Evolutionary conservation across 2,888 invertebrate species (phyloP).

Genomic region (Philhelius pedissequus): DNA sequence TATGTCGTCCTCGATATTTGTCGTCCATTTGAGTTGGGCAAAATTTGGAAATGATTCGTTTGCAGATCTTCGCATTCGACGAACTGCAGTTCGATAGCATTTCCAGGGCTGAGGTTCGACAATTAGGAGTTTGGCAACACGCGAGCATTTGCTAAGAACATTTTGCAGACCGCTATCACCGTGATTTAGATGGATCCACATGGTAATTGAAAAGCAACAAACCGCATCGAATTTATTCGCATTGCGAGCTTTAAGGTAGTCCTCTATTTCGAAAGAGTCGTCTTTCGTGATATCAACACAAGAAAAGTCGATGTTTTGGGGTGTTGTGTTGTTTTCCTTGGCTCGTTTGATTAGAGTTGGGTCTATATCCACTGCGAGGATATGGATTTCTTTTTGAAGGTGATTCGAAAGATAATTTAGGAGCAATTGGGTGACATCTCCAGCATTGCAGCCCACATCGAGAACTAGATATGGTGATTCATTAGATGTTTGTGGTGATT

Average conservation of each 20-base stretch:
- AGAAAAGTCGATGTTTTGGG: conserved; percentile 80
- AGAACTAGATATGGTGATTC: conserved; percentile 80
- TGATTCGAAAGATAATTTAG: conserved; percentile 79
- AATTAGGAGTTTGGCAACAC: conserved; percentile 81
- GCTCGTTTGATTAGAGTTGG: conserved; percentile 85
- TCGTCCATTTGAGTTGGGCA: conserved; percentile 81
- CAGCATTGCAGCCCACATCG: conserved; percentile 85
- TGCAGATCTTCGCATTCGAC: conserved; percentile 83
- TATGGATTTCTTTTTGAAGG: conserved; percentile 65
- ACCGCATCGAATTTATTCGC: conserved; percentile 83
- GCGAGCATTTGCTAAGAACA: conserved; percentile 82
- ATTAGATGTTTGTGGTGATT: not conserved
- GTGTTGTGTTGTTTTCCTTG: conserved; percentile 79
- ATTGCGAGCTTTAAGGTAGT: conserved; percentile 79
- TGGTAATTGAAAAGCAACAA: conserved; percentile 91
- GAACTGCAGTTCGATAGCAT: conserved; percentile 88
- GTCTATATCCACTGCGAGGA: conserved; percentile 88
- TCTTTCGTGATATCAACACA: conserved; percentile 82
- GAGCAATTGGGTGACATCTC: conserved; percentile 84
- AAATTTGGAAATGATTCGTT: conserved; percentile 82
- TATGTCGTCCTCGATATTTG: conserved; percentile 83
- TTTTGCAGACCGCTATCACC: conserved; percentile 85
- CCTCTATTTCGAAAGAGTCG: conserved; percentile 77
- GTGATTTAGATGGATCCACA: conserved; percentile 94
- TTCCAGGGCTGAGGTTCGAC: conserved; percentile 93